Conservation (phyloP, 2,797 vertebrate genomes). For the Eremophila alpestris region DNA sequence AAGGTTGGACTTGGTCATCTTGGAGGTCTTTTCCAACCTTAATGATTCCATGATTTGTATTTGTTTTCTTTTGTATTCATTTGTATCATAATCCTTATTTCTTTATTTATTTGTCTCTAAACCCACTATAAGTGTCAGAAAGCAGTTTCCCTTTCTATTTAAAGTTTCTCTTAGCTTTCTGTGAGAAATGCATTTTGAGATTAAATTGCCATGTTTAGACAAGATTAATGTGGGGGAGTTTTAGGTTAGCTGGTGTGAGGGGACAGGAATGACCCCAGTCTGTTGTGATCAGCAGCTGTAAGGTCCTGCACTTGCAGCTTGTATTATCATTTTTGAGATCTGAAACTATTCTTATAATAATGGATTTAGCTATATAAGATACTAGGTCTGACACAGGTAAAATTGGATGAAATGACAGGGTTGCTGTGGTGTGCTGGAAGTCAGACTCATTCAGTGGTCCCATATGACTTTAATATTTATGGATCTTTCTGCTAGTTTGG, state of each 20-base stretch:
- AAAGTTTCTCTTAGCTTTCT: neutral
- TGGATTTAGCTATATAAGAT: neutral
- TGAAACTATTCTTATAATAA: neutral
- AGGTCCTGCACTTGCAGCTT: neutral
- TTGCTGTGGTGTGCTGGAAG: neutral
- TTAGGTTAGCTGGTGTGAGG: neutral
- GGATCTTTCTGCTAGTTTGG: neutral
- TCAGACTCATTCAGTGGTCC: neutral
- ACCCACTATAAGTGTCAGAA: neutral
- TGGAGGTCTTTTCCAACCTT: neutral
- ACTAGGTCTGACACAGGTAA: neutral
- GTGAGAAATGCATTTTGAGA: neutral
- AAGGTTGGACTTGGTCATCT: neutral
- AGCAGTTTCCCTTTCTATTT: neutral
- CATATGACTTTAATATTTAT: neutral
- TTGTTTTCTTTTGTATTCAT: neutral
- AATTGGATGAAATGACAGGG: neutral
- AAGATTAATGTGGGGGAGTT: neutral
- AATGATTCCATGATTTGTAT: fast-evolving
- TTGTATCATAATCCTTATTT: neutral
- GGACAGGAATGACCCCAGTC: neutral
- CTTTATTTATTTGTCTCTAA: neutral
- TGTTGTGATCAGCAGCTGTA: neutral
- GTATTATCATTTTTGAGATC: neutral
- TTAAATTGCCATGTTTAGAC: neutral